Conservation (phyloP, 2,888 invertebrate genomes). For the Callyntrura sp. region DNA sequence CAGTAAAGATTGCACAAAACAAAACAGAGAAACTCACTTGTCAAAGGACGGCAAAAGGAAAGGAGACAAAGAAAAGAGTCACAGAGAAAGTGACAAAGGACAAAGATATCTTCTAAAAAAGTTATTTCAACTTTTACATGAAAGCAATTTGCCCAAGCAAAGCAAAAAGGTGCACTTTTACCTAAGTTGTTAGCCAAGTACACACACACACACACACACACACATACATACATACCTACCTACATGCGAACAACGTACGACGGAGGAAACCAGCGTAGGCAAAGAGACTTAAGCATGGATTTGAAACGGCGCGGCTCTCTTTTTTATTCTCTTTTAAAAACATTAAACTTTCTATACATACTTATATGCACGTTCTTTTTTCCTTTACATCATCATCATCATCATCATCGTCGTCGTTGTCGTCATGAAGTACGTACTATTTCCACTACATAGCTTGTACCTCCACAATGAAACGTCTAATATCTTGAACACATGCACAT, state of each 20-base stretch:
- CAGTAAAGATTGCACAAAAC: constrained; percentile 63
- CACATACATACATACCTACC: no score
- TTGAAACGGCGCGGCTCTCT: constrained; percentile 72
- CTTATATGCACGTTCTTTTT: constrained; percentile 49
- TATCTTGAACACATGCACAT: constrained; percentile 73
- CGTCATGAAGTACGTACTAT: constrained; percentile 51
- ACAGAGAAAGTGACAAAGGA: constrained; percentile 76
- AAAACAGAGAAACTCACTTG: constrained; percentile 67
- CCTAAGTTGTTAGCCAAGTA: constrained; percentile 15
- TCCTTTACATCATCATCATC: constrained; percentile 32
- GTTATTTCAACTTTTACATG: constrained; percentile 76
- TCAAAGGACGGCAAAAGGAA: constrained; percentile 61
- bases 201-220: constrained; percentile 24
- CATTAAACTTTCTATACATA: constrained; percentile 66
- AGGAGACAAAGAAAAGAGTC: constrained; percentile 55
- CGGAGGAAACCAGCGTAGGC: constrained; percentile 15
- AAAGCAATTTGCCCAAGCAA: constrained; percentile 71
- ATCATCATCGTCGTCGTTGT: no score
- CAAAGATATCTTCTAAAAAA: constrained; percentile 74
- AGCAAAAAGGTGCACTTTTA: constrained; percentile 66
- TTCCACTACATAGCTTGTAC: no score
- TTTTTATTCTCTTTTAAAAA: constrained; percentile 65
- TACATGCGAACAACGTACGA: no score
- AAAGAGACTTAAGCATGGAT: constrained; percentile 59
- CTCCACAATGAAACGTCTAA: constrained; percentile 29